Base-by-base conservation (phyloP, 1,140 invertebrate genomes). In the Ceratosolen fusciceps region DNA sequence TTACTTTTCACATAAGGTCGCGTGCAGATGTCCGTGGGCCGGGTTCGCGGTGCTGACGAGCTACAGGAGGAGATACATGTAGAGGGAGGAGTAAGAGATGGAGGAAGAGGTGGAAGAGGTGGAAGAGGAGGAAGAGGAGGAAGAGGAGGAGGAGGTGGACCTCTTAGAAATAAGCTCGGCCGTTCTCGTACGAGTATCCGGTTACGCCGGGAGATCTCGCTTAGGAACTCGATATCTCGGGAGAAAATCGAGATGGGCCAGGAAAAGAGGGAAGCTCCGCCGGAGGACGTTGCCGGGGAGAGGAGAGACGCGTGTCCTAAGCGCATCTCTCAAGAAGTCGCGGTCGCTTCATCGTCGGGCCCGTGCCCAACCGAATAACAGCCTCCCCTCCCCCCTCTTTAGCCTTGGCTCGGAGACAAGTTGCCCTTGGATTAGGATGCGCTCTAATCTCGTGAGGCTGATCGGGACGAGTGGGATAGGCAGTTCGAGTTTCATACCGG, bases 141-240 rank as follows among this genome's bases (percentile, higher is more conserved):
- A n/a, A n/a, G n/a, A n/a, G n/a, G n/a, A n/a, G n/a, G n/a, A n/a
- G n/a, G n/a, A n/a, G n/a, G n/a, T n/a, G n/a, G n/a, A n/a, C n/a
- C n/a, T n/a, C n/a, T n/a, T n/a, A n/a, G n/a, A n/a, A 21, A 62
- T 37, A 74, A 37, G 56, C 58, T 74, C 56, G 26, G 58, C 49
- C 49, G 24, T 19, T 43, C 31, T 34, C 49, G 49, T 56, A 43
- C 60, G 56, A 58, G 72, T 80, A 74, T 80, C 78, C 49, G 49
- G 26, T 80, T 80, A 70, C 78, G 68, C 21, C n/a, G 49, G 21
- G 52, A 74, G 72, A 80, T 73, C 71, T 65, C 60, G 70, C 62
- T 74, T 68, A 70, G 78, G 60, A 80, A 80, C 78, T 74, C 62
- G 78, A 74, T 74, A 80, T 80, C 78, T 80, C 58, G n/a, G 7